Evolutionary conservation across 2,888 invertebrate genomes (phyloP).

Genomic region (Smittia sp.): DNA sequence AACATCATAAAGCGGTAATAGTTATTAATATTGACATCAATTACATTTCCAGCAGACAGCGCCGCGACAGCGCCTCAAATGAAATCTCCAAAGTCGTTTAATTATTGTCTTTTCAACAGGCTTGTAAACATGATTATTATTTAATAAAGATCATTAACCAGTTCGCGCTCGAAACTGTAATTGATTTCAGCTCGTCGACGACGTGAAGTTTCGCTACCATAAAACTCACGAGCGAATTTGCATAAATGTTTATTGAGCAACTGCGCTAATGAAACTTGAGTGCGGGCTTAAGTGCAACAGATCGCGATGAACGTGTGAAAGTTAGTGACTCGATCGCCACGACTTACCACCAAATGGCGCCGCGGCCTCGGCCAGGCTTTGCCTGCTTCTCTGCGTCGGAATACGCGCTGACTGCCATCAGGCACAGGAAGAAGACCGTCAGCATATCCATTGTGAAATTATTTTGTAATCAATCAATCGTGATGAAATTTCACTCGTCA

Average conservation of each 20-base stretch:
- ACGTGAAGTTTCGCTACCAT: neutral
- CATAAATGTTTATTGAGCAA: slow-evolving; percentile 19
- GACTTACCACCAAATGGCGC: slow-evolving; percentile 91
- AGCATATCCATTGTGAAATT: slow-evolving; percentile 37
- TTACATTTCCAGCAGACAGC: slow-evolving; percentile 10
- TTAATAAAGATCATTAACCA: slow-evolving; percentile 38
- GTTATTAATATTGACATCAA: slow-evolving; percentile 37
- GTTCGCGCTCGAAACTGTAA: slow-evolving; percentile 16
- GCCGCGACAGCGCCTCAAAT: neutral
- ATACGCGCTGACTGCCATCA: slow-evolving; percentile 1
- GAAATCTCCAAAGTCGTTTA: slow-evolving; percentile 22
- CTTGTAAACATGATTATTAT: slow-evolving; percentile 41
- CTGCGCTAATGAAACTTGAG: slow-evolving; percentile 33
- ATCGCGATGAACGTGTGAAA: neutral
- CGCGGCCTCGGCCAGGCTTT: slow-evolving; percentile 74
- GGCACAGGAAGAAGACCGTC: slow-evolving; percentile 15
- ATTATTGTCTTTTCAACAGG: slow-evolving; percentile 37
- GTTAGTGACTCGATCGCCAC: neutral
- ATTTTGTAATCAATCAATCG: slow-evolving; percentile 6
- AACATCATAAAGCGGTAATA: slow-evolving; percentile 39
- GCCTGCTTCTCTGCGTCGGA: slow-evolving; percentile 55
- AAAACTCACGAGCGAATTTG: slow-evolving; percentile 6
- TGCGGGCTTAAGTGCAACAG: neutral
- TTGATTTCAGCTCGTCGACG: slow-evolving; percentile 23
- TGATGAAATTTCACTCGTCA: slow-evolving; percentile 33